Evolutionary conservation across 2,797 vertebrate species (phyloP).

Genomic region (Protosalanx chinensis): DNA sequence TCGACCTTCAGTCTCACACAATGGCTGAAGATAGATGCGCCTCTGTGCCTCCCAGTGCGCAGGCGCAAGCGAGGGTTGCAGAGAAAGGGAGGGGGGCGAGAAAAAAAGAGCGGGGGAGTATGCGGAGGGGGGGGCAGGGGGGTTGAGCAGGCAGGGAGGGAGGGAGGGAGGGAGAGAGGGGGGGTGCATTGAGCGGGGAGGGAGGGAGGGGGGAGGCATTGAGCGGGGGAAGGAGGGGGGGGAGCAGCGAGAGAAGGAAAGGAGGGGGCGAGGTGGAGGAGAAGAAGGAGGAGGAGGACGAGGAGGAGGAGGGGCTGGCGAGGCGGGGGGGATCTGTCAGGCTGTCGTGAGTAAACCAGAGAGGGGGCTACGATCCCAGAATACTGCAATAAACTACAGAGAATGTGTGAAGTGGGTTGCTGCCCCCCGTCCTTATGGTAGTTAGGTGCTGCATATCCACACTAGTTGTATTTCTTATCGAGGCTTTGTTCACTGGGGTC

Average conservation of each 20-base stretch:
- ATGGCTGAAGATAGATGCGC: slow-evolving; percentile 1
- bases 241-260: background rate
- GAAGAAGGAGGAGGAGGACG: background rate
- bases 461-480: background rate
- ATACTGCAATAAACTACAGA: slow-evolving; percentile 35
- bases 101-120: background rate
- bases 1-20: slow-evolving; percentile 17
- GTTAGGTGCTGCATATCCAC: background rate
- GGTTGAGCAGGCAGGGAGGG: background rate
- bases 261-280: background rate
- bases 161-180: background rate
- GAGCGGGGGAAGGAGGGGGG: no score
- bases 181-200: background rate
- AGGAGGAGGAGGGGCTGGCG: background rate
- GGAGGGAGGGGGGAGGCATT: background rate
- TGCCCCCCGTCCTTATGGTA: background rate
- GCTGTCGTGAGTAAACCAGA: slow-evolving; percentile 8
- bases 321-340: background rate
- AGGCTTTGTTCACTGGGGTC: background rate
- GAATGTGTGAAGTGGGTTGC: background rate
- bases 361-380: slow-evolving; percentile 32
- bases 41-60: background rate
- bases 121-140: background rate
- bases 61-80: slow-evolving; percentile 5
- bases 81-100: background rate